Evolutionary conservation across 2,113 vertebrate species (phyloP).

Genomic region (Sinosuthora webbiana): DNA sequence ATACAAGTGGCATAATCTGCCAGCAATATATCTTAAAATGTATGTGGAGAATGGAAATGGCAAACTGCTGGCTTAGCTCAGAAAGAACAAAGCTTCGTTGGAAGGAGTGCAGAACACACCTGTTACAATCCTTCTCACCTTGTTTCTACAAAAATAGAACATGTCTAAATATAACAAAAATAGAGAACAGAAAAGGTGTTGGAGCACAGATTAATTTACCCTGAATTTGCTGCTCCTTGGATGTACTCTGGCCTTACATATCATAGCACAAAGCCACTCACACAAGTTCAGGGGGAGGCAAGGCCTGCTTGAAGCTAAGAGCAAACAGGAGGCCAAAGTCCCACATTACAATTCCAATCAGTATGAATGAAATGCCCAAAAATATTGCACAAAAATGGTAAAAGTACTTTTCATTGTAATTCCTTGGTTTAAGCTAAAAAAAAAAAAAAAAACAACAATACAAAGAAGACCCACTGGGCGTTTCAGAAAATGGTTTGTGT

Average conservation of each 20-base stretch:
- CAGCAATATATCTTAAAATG: background rate
- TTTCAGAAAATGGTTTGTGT: background rate
- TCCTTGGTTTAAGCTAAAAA: conserved; percentile 24
- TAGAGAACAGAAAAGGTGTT: background rate
- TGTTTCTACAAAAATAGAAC: conserved; percentile 13
- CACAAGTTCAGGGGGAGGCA: background rate
- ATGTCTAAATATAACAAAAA: background rate
- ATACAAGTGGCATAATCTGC: background rate
- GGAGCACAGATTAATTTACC: background rate
- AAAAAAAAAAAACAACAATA: too few relatives aligned
- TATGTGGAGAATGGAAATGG: background rate
- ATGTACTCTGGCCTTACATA: background rate
- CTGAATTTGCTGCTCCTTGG: background rate
- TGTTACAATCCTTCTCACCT: background rate
- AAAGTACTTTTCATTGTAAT: conserved; percentile 10
- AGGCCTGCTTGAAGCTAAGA: background rate
- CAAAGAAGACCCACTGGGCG: background rate
- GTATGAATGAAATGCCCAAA: background rate
- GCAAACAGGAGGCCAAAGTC: background rate
- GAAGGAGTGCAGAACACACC: background rate
- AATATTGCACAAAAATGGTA: background rate
- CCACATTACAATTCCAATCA: background rate
- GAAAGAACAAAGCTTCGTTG: background rate
- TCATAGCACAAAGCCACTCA: background rate
- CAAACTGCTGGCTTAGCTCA: background rate